Conservation (phyloP, 64 coral and sea anemone species). For the Astreopora myriophthalma region DNA sequence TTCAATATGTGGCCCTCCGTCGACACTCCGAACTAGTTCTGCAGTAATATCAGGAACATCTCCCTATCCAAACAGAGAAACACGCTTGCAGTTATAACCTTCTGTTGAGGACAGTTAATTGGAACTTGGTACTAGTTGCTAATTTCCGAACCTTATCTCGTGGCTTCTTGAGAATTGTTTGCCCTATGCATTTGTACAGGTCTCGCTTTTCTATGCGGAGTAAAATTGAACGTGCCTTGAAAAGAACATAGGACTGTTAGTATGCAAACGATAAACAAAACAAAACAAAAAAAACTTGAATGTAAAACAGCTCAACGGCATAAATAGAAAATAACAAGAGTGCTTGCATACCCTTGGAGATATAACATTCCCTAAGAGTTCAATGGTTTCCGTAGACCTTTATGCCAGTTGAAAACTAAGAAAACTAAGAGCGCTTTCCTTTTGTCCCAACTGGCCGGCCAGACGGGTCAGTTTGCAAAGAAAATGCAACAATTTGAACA, state of each 20-base stretch:
- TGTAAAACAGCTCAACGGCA: too few species aligned
- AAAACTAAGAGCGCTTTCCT: too few species aligned
- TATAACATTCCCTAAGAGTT: too few species aligned
- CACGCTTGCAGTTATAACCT: neutral
- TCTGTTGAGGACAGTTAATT: neutral
- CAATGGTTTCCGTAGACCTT: too few species aligned
- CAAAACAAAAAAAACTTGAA: neutral
- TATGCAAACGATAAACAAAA: neutral
- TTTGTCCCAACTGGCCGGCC: too few species aligned
- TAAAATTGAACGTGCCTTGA: constrained; percentile 76
- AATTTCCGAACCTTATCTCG: constrained; percentile 53
- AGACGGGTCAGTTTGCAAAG: too few species aligned
- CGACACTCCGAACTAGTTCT: constrained; percentile 33
- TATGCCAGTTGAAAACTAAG: too few species aligned
- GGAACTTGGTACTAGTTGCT: neutral
- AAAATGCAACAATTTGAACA: too few species aligned
- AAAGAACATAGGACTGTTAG: neutral
- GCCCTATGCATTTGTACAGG: constrained; percentile 85
- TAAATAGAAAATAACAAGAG: too few species aligned
- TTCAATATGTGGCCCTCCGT: neutral
- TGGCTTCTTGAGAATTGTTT: constrained; percentile 60
- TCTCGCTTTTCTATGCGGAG: constrained; percentile 66
- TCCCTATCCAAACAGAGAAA: constrained; percentile 10
- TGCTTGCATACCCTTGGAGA: too few species aligned
- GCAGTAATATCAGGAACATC: constrained; percentile 71